Conservation (phyloP, 2,113 vertebrate species). For the Otolemur garnettii region DNA sequence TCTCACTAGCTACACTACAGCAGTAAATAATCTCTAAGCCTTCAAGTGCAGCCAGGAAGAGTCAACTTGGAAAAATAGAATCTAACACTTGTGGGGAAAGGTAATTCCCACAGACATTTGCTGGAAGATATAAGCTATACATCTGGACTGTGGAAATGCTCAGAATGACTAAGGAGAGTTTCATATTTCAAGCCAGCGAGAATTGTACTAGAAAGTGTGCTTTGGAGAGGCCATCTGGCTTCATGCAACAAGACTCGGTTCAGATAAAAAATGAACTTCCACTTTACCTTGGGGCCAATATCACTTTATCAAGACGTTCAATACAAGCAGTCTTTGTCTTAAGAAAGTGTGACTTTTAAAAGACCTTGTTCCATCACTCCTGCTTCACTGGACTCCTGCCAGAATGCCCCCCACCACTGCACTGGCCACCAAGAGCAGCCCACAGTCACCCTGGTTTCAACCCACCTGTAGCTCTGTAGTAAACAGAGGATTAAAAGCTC, state of each 20-base stretch:
- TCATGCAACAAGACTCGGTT: neutral
- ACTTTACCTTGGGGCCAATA: conserved; percentile 27
- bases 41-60: conserved; percentile 54
- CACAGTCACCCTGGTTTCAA: neutral
- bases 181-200: conserved; percentile 59
- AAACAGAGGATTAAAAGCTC: neutral
- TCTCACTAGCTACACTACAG: neutral
- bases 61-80: conserved; percentile 56
- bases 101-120: conserved; percentile 61
- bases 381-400: neutral
- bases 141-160: conserved; percentile 47
- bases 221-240: conserved; percentile 8
- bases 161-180: neutral
- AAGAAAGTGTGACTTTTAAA: neutral
- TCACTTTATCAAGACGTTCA: neutral
- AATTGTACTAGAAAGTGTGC: neutral
- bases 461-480: neutral
- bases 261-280: neutral
- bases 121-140: conserved; percentile 61
- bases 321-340: neutral
- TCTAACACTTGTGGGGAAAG: conserved; percentile 39
- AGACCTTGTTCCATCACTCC: neutral
- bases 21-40: conserved; percentile 33
- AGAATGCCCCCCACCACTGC: neutral
- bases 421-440: neutral